Evolutionary conservation across 2,113 vertebrate genomes (phyloP).

Genomic region (Cynocephalus volans): DNA sequence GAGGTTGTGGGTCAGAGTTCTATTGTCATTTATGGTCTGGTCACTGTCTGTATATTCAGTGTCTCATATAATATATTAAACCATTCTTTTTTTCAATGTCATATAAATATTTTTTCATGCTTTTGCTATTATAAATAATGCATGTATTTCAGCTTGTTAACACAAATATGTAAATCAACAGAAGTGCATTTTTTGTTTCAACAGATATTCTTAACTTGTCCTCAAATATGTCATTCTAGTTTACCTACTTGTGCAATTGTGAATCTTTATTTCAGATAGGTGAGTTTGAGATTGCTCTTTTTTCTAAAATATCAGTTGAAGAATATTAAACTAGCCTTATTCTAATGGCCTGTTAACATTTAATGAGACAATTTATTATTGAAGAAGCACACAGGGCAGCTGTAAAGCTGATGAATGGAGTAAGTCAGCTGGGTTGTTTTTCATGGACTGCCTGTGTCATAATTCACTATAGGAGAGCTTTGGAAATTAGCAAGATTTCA

Average conservation of each 20-base stretch:
- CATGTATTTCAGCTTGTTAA: background rate
- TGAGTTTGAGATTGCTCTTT: background rate
- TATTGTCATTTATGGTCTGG: background rate
- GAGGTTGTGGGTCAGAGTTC: background rate
- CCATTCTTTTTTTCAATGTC: background rate
- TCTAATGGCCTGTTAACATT: background rate
- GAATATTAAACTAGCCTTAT: background rate
- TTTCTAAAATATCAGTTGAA: background rate
- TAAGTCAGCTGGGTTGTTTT: background rate
- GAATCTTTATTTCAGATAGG: constrained; percentile 20
- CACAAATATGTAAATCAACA: constrained; percentile 5
- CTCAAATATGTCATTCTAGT: background rate
- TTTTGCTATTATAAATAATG: constrained; percentile 12
- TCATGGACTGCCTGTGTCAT: background rate
- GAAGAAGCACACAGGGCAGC: background rate
- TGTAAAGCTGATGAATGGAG: background rate
- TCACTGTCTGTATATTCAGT: background rate
- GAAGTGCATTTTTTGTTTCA: background rate
- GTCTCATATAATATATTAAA: background rate
- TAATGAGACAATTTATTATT: background rate
- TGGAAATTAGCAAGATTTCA: background rate
- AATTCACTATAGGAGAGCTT: background rate
- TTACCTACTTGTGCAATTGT: background rate
- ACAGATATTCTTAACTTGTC: background rate
- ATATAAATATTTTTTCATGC: background rate